A percentile compares a stretch with the other conserved stretches of the same genome.
Conservation (phyloP, 2,113 vertebrate species). For the Uria lomvia region DNA sequence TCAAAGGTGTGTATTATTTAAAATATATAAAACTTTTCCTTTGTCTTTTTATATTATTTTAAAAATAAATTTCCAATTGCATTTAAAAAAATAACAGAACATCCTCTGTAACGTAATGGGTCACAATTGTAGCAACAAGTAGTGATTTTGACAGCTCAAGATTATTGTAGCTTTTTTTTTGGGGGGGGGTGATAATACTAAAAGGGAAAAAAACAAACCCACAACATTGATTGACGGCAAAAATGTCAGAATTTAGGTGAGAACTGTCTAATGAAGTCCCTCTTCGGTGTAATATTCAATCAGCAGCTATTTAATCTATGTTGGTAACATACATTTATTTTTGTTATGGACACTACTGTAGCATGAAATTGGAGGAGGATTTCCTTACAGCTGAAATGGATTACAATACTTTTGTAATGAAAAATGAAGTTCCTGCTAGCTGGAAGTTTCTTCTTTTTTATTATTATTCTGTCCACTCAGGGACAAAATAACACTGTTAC, state of each 20-base stretch:
- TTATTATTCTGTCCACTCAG: not conserved
- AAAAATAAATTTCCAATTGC: not conserved
- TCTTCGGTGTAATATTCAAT: conserved; percentile 12
- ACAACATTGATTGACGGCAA: not conserved
- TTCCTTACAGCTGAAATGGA: conserved; percentile 47
- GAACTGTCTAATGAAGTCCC: not conserved
- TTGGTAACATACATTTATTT: conserved; percentile 41
- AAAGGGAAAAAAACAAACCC: not conserved
- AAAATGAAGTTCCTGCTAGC: not conserved
- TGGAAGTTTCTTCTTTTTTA: not conserved
- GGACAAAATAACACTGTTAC: not conserved
- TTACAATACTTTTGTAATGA: conserved; percentile 23
- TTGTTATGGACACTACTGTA: conserved; percentile 53
- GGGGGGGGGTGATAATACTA: too few species aligned
- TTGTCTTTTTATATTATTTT: not conserved
- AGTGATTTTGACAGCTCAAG: not conserved
- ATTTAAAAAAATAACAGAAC: not conserved
- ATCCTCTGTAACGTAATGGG: not conserved
- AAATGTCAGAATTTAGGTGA: not conserved
- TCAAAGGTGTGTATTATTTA: not conserved
- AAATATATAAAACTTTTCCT: not conserved
- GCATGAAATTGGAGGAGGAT: conserved; percentile 65
- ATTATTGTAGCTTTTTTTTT: not conserved
- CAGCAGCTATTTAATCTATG: conserved; percentile 7
- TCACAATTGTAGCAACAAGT: not conserved